Conservation (phyloP, 2,797 vertebrate genomes). For the Heliangelus exortis region DNA sequence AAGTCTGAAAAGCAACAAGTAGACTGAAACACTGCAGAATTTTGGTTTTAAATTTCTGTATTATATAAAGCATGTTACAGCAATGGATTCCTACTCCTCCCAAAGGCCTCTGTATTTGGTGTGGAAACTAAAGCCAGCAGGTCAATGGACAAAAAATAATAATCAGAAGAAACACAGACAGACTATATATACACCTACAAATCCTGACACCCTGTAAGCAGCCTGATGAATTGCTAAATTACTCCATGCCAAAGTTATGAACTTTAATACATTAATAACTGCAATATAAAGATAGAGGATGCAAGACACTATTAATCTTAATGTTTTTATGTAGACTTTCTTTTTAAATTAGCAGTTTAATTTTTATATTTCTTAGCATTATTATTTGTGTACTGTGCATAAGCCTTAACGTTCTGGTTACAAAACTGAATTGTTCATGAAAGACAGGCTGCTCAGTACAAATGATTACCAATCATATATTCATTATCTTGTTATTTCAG, state of each 20-base stretch:
- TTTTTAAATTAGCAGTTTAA: not conserved
- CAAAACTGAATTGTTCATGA: not conserved
- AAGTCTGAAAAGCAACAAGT: not conserved
- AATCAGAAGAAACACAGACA: not conserved
- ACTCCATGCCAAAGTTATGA: not conserved
- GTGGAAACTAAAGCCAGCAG: conserved; percentile 18
- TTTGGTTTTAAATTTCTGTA: not conserved
- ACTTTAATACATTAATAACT: not conserved
- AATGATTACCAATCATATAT: not conserved
- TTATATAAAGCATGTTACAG: not conserved
- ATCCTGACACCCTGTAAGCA: not conserved
- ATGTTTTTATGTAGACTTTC: not conserved
- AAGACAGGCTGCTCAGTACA: not conserved
- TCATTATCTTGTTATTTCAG: not conserved
- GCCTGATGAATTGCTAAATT: not conserved
- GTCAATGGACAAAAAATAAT: not conserved
- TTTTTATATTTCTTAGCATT: not conserved
- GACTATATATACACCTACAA: conserved; percentile 16
- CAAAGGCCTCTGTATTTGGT: conserved; percentile 41
- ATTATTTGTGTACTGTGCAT: not conserved
- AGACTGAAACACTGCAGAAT: not conserved
- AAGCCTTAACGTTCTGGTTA: not conserved
- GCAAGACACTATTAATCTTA: not conserved
- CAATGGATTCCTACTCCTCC: not conserved
- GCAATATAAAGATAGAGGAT: not conserved